Evolutionary conservation across 2,113 vertebrate species (phyloP).

Genomic region (Gadus macrocephalus): DNA sequence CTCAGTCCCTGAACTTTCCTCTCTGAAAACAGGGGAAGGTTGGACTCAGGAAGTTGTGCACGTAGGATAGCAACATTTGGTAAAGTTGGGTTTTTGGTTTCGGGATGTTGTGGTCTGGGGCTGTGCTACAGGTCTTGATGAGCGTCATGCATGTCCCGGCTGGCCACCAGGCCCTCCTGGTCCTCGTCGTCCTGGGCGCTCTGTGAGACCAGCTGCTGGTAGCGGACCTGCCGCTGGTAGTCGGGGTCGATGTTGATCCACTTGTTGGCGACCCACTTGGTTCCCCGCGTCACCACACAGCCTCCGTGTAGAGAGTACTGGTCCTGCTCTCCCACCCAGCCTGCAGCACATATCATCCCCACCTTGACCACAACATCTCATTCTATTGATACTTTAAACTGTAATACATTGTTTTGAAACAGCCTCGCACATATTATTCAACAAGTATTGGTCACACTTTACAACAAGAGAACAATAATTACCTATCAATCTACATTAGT

Average conservation of each 20-base stretch:
- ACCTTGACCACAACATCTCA: too few species aligned
- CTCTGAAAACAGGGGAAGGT: constrained; percentile 34
- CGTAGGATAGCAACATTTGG: constrained; percentile 42
- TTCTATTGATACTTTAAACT: too few species aligned
- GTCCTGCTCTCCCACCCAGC: constrained; percentile 95
- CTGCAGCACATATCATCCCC: constrained; percentile 51
- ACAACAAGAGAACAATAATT: too few species aligned
- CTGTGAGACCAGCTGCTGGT: constrained; percentile 86
- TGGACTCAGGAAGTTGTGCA: constrained; percentile 47
- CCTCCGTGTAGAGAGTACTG: constrained; percentile 93
- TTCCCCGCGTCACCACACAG: constrained; percentile 89
- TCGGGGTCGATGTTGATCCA: constrained; percentile 99
- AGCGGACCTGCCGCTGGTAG: constrained; percentile 82
- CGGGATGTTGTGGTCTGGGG: constrained; percentile 1
- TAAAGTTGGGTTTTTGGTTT: constrained; percentile 32
- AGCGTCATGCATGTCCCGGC: constrained; percentile 44
- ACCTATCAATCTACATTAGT: too few species aligned
- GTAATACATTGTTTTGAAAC: neutral
- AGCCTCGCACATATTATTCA: too few species aligned
- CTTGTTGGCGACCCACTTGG: constrained; percentile 97
- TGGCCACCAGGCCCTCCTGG: constrained; percentile 13
- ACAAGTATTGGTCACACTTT: neutral
- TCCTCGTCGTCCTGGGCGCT: constrained; percentile 61
- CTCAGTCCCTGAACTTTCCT: constrained; percentile 66
- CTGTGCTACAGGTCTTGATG: constrained; percentile 66